phyloP scores from a whole-genome alignment of 2,888 invertebrate species.

The Eumerus sabulonum region DNA sequence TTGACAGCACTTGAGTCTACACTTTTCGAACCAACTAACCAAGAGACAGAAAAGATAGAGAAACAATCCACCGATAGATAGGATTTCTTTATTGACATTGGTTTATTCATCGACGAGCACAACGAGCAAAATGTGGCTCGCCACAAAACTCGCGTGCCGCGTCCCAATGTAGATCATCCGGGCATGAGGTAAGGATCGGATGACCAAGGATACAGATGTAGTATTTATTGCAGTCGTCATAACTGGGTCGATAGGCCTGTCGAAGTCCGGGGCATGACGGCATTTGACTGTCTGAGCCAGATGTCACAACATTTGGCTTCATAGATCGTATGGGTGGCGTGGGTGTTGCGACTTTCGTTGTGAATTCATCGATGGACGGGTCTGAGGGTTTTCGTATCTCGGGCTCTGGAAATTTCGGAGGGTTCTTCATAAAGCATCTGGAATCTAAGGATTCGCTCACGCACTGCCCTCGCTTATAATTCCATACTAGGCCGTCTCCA shows the following conservation, averaged over 20 bases:
- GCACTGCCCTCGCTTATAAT: conserved; percentile 73
- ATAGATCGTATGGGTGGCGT: conserved; percentile 36
- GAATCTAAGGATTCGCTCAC: conserved; percentile 69
- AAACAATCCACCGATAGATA: too few relatives aligned
- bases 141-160: conserved; percentile 73
- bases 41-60: too few relatives aligned
- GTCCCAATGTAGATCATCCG: conserved; percentile 75
- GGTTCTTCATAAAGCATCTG: conserved; percentile 70
- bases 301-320: conserved; percentile 4
- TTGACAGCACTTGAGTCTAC: background rate
- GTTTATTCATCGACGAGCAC: conserved; percentile 9
- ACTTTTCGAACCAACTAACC: too few relatives aligned
- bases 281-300: conserved; percentile 5
- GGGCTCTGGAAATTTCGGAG: conserved; percentile 2
- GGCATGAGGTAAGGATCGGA: conserved; percentile 75
- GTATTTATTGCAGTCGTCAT: conserved; percentile 75
- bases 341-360: conserved; percentile 1
- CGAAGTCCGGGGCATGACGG: conserved; percentile 71
- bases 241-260: conserved; percentile 74
- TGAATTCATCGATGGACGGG: conserved; percentile 4
- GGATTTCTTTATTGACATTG: too few relatives aligned
- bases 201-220: conserved; percentile 76
- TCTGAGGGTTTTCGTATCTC: background rate
- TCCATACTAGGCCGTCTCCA: conserved; percentile 74
- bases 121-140: conserved; percentile 14